A percentile compares a stretch with the other conserved stretches of the same genome.
Conservation (phyloP, 2,113 vertebrate genomes). For the Chlorocebus sabaeus region DNA sequence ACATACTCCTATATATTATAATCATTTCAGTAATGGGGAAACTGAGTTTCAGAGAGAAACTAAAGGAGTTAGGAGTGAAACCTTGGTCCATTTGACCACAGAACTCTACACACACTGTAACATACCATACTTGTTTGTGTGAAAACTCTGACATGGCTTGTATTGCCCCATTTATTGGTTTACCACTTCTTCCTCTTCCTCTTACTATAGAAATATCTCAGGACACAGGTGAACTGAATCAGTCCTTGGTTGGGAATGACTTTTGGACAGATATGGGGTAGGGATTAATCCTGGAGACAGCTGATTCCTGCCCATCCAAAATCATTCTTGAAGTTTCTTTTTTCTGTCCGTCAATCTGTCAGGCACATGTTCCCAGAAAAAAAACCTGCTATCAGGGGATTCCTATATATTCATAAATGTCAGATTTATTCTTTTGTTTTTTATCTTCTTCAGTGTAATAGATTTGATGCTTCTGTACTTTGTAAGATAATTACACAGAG, state of each 20-base stretch:
- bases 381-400: not conserved
- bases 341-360: not conserved
- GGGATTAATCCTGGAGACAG: not conserved
- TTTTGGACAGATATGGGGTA: not conserved
- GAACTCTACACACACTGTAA: too few relatives aligned
- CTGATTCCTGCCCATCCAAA: not conserved
- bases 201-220: not conserved
- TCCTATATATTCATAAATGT: not conserved
- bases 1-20: not conserved
- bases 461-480: not conserved
- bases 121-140: not conserved
- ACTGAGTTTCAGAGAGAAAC: not conserved
- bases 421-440: not conserved
- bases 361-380: not conserved
- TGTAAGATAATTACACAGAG: not conserved
- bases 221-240: not conserved
- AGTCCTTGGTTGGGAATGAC: not conserved
- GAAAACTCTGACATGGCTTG: not conserved
- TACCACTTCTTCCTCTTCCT: not conserved
- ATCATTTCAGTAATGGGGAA: not conserved
- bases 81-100: not conserved
- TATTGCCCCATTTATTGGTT: not conserved
- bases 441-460: not conserved
- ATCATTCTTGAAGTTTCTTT: not conserved
- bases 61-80: not conserved